A percentile compares a stretch with the other conserved stretches of the same genome.
phyloP scores from a whole-genome alignment of 2,797 vertebrate species.

The Sebastes hubbsi region DNA sequence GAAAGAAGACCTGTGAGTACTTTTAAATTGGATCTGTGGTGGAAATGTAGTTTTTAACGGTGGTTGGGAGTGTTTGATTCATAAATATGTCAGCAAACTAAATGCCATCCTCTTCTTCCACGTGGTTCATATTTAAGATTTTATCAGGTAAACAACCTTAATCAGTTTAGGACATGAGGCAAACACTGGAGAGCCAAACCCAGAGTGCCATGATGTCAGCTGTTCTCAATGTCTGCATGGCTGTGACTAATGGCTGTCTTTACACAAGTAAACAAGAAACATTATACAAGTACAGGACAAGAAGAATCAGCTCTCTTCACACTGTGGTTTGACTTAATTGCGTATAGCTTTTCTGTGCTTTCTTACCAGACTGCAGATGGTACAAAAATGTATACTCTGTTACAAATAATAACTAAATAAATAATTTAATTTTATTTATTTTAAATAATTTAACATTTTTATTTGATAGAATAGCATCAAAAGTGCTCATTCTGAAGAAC shows the following conservation, averaged over 20 bases:
- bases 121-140: background rate
- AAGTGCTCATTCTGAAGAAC: no score
- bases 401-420: no score
- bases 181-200: background rate
- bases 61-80: background rate
- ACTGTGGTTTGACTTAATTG: background rate
- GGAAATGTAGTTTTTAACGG: accelerated
- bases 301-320: background rate
- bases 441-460: background rate
- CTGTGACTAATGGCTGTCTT: background rate
- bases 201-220: background rate
- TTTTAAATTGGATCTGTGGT: background rate
- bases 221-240: background rate
- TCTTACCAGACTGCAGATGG: background rate
- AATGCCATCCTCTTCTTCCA: background rate
- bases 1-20: slow-evolving; percentile 63
- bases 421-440: no score
- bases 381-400: no score
- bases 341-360: background rate
- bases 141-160: background rate
- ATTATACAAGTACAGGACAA: background rate
- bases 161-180: background rate
- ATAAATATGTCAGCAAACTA: background rate
- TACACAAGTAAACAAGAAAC: no score
- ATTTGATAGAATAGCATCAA: background rate